Evolutionary conservation across 2,888 invertebrate genomes (phyloP), one percentile per base, ranked within the genome.

Genomic region (Theodoxus fluviatilis): DNA sequence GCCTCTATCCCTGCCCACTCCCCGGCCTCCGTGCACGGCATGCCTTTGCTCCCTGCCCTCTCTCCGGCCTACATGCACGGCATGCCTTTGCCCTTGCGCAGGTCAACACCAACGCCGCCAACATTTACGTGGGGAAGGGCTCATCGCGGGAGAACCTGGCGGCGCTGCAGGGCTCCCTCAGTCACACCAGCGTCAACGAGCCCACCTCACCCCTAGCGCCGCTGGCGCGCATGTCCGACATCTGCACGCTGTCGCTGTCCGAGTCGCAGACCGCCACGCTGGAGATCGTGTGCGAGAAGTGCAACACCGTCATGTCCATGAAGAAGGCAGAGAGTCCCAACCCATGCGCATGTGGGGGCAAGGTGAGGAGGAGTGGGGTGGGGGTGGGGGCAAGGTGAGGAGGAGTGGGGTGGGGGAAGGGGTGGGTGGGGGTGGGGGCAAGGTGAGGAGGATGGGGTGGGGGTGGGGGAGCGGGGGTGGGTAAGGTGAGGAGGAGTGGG

Each of bases 161-260:
- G 9, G 76, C 71, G 37, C 67, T 73, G 6, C 72, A 71, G 55
- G 74, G 72, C 47, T 59, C 73, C 0, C 69, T 52, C 28, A 73
- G 71, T 28, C 65, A 66, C 12, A 47, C 55, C 33, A 71, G 73
- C 28, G 47, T 59, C 31, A 69, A 79, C 71, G 74, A 79, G 71
- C 72, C 75, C 68, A 71, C 71, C 61, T 79, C 79, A 22, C 79
- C 76, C 35, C 76, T 72, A 35, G 85, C 86, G 38, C 86, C 85
- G n/a, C 79, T 84, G 85, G 91, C 85, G 2, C 79, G 83, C 35
- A 80, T 86, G 81, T 85, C 84, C 73, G 85, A 84, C 71, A 82
- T 84, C 49, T 84, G 83, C 73, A 80, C 81, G 18, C 76, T 81
- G 68, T 81, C 83, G 3, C 79, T 79, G 31, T 80, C 82, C 28